Percentiles rank a stretch among this genome's conserved stretches.
These are phyloP conservation scores for Dryococelus australis DNA, from an alignment of 2,888 invertebrate genomes.

Conservation along the genomic window DNA sequence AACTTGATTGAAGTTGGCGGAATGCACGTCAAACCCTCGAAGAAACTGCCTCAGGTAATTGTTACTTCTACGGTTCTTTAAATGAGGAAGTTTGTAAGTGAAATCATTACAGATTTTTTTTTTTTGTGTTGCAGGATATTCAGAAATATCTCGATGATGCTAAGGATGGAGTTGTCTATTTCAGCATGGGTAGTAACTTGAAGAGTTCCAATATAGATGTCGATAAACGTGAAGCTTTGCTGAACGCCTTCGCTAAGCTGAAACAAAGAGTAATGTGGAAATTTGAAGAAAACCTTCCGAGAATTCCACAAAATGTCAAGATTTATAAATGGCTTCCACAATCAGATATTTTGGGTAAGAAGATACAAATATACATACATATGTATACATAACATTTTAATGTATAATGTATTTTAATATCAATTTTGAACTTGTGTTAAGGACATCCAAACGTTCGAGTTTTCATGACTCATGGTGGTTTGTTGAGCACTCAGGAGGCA, in stretches of 20 bases:
- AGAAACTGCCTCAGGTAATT: constrained; percentile 43
- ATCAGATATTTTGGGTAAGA: constrained; percentile 57
- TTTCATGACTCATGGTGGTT: constrained; percentile 68
- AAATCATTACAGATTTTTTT: too few species aligned
- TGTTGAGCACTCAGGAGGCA: constrained; percentile 58
- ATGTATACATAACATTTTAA: background rate
- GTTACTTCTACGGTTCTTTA: background rate
- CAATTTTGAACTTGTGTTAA: constrained; percentile 45
- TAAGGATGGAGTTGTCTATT: too few species aligned
- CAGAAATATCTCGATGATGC: constrained; percentile 36
- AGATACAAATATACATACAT: background rate
- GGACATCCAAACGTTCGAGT: constrained; percentile 63
- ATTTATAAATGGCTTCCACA: constrained; percentile 46
- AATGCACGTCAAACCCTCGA: constrained; percentile 51
- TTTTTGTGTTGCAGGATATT: constrained; percentile 33
- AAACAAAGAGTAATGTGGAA: too few species aligned
- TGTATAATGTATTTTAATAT: constrained; percentile 53
- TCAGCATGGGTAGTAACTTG: constrained; percentile 43
- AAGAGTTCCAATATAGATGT: constrained; percentile 46
- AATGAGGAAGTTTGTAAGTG: background rate
- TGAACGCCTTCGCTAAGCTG: constrained; percentile 48
- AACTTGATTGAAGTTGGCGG: constrained; percentile 53
- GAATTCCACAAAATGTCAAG: constrained; percentile 50
- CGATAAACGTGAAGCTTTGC: constrained; percentile 45
- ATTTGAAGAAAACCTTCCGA: too few species aligned